A percentile compares a stretch with the other conserved stretches of the same genome.
Evolutionary conservation across 2,797 vertebrate genomes (phyloP).

Genomic region (Linurgus olivaceus): DNA sequence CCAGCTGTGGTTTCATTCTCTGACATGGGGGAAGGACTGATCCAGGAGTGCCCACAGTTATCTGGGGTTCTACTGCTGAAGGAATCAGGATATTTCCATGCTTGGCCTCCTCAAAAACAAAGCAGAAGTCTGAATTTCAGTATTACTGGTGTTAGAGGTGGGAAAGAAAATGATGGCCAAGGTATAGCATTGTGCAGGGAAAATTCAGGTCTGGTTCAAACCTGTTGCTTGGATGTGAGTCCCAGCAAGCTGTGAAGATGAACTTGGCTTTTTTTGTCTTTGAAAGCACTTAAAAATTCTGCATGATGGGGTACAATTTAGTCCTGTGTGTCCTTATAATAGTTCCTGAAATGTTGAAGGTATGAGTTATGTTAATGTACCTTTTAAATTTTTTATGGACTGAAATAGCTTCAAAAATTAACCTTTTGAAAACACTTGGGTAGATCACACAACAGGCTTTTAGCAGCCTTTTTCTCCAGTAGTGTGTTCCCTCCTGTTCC

Average conservation of each 20-base stretch:
- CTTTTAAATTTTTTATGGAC: slow-evolving; percentile 51
- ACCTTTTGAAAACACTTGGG: slow-evolving; percentile 31
- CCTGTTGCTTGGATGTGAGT: neutral
- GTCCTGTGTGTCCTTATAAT: neutral
- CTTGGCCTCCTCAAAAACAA: neutral
- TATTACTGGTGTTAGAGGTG: neutral
- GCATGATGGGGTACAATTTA: neutral
- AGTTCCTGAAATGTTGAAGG: slow-evolving; percentile 23
- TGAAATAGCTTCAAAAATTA: slow-evolving; percentile 46
- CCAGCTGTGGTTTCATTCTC: neutral
- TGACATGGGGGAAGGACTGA: accelerated
- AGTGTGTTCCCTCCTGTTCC: neutral
- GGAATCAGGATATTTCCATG: neutral
- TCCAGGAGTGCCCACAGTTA: accelerated
- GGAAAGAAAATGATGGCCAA: neutral
- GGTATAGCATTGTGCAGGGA: neutral
- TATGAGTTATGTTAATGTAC: slow-evolving; percentile 51
- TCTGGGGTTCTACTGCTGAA: neutral
- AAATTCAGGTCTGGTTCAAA: neutral
- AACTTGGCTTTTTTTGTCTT: slow-evolving; percentile 11
- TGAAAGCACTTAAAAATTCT: neutral
- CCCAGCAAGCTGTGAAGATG: neutral
- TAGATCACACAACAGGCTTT: neutral
- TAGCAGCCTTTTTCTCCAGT: neutral
- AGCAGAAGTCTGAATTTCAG: neutral